These are phyloP conservation scores for Sesamia nonagrioides DNA, from an alignment of 1,140 invertebrate genomes.

Conservation along the genomic window DNA sequence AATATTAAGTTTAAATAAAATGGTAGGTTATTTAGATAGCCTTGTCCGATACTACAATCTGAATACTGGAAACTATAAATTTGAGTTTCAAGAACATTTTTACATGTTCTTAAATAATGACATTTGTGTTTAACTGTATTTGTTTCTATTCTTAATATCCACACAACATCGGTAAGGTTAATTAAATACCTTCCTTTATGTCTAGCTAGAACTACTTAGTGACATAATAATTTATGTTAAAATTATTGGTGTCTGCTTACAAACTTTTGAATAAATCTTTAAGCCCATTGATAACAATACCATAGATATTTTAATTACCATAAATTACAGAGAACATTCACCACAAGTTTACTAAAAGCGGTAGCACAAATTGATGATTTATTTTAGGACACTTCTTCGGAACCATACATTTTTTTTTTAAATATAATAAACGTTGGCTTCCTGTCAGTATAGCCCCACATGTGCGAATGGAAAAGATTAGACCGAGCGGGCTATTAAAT, in stretches of 20 bases:
- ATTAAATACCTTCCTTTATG: not conserved
- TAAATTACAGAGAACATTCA: constrained; percentile 59
- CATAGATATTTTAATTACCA: constrained; percentile 40
- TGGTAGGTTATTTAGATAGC: not conserved
- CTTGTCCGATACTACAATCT: not conserved
- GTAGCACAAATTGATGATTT: constrained; percentile 59
- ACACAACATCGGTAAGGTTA: not conserved
- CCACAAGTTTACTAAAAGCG: constrained; percentile 61
- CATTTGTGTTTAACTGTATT: too few species aligned
- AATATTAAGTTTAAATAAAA: constrained; percentile 1
- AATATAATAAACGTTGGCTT: constrained; percentile 59
- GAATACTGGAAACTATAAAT: too few species aligned
- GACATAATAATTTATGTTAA: constrained; percentile 13
- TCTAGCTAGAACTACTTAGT: not conserved
- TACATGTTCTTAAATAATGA: too few species aligned
- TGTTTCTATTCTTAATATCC: not conserved
- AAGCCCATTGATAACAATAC: constrained; percentile 5
- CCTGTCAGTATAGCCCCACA: constrained; percentile 58
- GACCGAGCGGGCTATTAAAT: constrained; percentile 48
- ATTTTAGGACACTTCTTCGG: constrained; percentile 63
- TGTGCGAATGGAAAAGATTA: constrained; percentile 60
- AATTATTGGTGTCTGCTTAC: constrained; percentile 11
- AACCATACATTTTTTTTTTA: constrained; percentile 69
- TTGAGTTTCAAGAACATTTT: too few species aligned
- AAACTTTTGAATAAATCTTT: constrained; percentile 22